Percentiles rank a stretch among this genome's conserved stretches.
Conservation (phyloP, 2,888 invertebrate species). For the Rhingia rostrata region DNA sequence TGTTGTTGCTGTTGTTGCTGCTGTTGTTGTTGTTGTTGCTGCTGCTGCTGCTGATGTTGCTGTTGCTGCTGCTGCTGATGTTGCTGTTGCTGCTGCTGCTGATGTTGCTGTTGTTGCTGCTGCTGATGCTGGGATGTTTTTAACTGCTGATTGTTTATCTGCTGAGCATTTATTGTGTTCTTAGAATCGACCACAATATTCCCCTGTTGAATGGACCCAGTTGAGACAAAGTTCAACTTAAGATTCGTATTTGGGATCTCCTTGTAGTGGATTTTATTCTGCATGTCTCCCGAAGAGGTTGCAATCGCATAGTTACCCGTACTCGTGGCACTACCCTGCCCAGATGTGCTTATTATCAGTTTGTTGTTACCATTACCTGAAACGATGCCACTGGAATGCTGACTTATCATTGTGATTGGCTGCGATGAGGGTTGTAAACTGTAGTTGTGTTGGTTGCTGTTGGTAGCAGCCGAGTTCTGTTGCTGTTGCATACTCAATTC, state of each 20-base stretch:
- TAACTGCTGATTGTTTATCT: conserved; percentile 67
- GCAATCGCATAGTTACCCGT: conserved; percentile 80
- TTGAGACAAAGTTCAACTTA: conserved; percentile 82
- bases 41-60: conserved; percentile 74
- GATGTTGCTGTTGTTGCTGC: conserved; percentile 76
- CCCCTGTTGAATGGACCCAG: conserved; percentile 76
- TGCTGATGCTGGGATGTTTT: conserved; percentile 74
- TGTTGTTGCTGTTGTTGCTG: conserved; percentile 75
- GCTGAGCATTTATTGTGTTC: conserved; percentile 65
- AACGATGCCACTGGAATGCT: conserved; percentile 74
- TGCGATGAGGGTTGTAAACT: conserved; percentile 82
- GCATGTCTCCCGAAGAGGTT: conserved; percentile 79
- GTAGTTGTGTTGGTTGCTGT: conserved; percentile 82
- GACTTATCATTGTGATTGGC: conserved; percentile 80
- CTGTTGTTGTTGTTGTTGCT: conserved; percentile 70
- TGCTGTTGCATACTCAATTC: conserved; percentile 80
- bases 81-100: conserved; percentile 75
- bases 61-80: conserved; percentile 76
- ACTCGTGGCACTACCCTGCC: conserved; percentile 69
- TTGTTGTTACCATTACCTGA: conserved; percentile 78
- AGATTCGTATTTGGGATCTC: conserved; percentile 81
- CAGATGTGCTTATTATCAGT: conserved; percentile 80
- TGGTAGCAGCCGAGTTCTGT: conserved; percentile 80
- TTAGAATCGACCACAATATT: conserved; percentile 76
- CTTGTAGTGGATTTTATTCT: conserved; percentile 81